Evolutionary conservation across 2,888 invertebrate species (phyloP).

Genomic region (Lissocephala sabroskyi): DNA sequence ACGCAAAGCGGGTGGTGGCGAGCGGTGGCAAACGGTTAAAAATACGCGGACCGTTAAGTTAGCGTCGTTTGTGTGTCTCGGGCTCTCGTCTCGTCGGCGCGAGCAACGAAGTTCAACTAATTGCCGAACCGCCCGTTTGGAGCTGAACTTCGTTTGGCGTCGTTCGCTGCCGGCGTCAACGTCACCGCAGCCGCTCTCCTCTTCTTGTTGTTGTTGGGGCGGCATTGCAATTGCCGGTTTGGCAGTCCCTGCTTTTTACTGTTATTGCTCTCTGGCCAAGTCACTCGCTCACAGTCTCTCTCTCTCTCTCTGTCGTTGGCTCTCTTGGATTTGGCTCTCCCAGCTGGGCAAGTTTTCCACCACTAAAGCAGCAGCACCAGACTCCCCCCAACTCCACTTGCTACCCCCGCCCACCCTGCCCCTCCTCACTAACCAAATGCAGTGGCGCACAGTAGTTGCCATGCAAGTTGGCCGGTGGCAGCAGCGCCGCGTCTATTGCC

Average conservation of each 20-base stretch:
- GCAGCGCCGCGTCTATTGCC: neutral
- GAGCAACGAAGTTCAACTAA: constrained; percentile 62
- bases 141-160: constrained; percentile 33
- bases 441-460: constrained; percentile 13
- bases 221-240: constrained; percentile 36
- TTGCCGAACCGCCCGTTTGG: constrained; percentile 41
- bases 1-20: neutral
- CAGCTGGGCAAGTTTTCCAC: neutral
- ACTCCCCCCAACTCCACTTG: neutral
- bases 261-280: constrained; percentile 6
- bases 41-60: constrained; percentile 22
- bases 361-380: constrained; percentile 14
- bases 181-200: constrained; percentile 6
- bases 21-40: constrained; percentile 3
- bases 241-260: constrained; percentile 10
- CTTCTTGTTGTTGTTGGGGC: constrained; percentile 7
- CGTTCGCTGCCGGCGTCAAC: constrained; percentile 3
- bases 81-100: constrained; percentile 50
- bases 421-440: too few relatives aligned
- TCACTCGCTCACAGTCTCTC: neutral
- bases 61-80: constrained; percentile 30
- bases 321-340: neutral
- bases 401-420: too few relatives aligned
- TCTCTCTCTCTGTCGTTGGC: neutral
- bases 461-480: constrained; percentile 17